phyloP scores from a whole-genome alignment of 2,113 vertebrate genomes.

The Psilopogon haemacephalus region DNA sequence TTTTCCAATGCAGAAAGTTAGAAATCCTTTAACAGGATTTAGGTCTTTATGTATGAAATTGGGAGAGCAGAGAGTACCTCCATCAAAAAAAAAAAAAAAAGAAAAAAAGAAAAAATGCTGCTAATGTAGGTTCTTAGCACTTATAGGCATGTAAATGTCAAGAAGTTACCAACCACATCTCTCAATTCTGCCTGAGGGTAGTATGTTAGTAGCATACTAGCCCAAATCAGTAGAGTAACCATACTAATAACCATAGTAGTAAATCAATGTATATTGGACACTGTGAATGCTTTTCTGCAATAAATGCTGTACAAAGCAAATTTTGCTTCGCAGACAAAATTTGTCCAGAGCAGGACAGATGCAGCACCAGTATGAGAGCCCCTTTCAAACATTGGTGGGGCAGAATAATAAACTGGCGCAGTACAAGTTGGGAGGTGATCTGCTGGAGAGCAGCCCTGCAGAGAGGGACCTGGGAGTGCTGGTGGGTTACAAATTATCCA shows the following conservation, averaged over 20 bases:
- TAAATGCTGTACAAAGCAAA: not conserved
- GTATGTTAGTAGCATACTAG: not conserved
- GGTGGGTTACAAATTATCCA: no score
- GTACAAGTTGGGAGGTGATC: no score
- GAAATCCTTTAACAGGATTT: not conserved
- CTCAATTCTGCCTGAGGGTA: not conserved
- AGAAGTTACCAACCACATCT: not conserved
- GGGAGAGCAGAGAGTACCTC: not conserved
- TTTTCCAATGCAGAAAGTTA: not conserved
- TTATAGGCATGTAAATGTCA: conserved; percentile 11
- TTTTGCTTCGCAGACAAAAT: not conserved
- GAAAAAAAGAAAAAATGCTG: not conserved
- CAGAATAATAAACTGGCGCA: no score
- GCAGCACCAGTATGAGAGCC: not conserved
- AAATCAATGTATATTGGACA: not conserved
- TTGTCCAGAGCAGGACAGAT: not conserved
- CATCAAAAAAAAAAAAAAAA: not conserved
- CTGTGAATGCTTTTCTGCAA: not conserved
- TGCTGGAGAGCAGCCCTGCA: no score
- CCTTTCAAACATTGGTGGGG: not conserved
- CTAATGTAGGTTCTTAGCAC: conserved; percentile 6
- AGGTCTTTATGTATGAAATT: not conserved
- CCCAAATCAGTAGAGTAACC: not conserved
- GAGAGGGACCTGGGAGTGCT: no score
- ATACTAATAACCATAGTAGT: no score